Conservation (phyloP, 2,113 vertebrate genomes). For the Leiothrix lutea region DNA sequence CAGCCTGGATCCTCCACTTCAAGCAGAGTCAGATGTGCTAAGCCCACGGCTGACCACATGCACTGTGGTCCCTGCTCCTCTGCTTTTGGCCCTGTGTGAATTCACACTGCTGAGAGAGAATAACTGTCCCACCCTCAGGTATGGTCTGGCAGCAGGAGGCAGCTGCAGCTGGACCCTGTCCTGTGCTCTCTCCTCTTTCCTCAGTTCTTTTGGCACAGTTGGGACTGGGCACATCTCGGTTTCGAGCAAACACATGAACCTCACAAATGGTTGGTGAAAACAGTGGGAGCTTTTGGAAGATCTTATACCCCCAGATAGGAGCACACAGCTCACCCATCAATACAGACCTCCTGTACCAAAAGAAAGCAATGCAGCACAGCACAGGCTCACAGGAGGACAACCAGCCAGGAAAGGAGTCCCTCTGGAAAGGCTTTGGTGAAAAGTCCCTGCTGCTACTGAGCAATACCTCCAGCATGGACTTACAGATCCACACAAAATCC, state of each 20-base stretch:
- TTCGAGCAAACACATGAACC: neutral
- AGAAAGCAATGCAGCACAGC: neutral
- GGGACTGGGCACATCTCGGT: neutral
- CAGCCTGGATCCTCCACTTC: neutral
- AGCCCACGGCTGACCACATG: neutral
- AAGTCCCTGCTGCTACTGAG: neutral
- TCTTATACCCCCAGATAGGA: neutral
- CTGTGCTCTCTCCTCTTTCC: rapidly evolving
- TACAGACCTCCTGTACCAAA: neutral
- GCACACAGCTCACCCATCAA: neutral
- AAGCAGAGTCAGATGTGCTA: neutral
- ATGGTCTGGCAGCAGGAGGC: neutral
- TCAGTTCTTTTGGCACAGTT: neutral
- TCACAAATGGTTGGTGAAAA: neutral
- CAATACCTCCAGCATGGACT: neutral
- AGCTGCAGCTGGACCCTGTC: neutral
- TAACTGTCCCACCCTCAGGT: rapidly evolving
- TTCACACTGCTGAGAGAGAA: rapidly evolving
- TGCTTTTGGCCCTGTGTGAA: neutral
- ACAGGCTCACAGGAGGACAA: neutral
- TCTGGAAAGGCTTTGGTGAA: neutral
- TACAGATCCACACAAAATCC: neutral
- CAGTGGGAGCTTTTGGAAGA: neutral
- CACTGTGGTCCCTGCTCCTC: neutral
- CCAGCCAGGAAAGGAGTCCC: rapidly evolving